Evolutionary conservation across 1,140 invertebrate genomes (phyloP).

Genomic region (Drosophila serrata): DNA sequence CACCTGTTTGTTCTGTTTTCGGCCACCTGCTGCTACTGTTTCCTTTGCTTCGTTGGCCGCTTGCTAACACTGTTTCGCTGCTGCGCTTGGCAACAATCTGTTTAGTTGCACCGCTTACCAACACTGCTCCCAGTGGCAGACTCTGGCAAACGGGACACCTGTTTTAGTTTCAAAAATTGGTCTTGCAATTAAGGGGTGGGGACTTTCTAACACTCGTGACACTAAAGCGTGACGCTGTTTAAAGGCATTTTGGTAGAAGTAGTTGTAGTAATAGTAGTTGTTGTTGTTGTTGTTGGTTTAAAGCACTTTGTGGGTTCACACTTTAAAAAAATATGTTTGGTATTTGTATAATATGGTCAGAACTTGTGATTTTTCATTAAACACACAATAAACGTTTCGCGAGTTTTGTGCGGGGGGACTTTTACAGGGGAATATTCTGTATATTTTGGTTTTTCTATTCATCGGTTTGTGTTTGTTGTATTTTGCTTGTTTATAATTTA

Average conservation of each 20-base stretch:
- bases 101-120: neutral
- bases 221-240: conserved; percentile 78
- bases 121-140: conserved; percentile 4
- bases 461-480: conserved; percentile 22
- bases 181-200: conserved; percentile 16
- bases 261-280: neutral
- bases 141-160: too few species aligned
- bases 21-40: conserved; percentile 19
- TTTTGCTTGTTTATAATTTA: conserved; percentile 1
- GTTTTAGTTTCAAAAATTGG: conserved; percentile 45
- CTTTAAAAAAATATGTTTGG: conserved; percentile 69
- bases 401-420: conserved; percentile 6
- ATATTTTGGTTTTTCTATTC: conserved; percentile 15
- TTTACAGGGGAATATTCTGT: conserved; percentile 5
- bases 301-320: conserved; percentile 58
- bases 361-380: conserved; percentile 11
- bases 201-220: conserved; percentile 61
- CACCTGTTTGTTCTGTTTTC: conserved; percentile 18
- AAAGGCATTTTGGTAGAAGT: conserved; percentile 76
- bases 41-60: conserved; percentile 16
- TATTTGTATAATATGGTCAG: conserved; percentile 10
- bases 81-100: conserved; percentile 34
- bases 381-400: conserved; percentile 15
- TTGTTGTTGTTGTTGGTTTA: conserved; percentile 33
- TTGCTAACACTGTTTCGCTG: conserved; percentile 30